Base-by-base conservation (phyloP, 2,797 vertebrate genomes). In the Danio albolineatus region DNA sequence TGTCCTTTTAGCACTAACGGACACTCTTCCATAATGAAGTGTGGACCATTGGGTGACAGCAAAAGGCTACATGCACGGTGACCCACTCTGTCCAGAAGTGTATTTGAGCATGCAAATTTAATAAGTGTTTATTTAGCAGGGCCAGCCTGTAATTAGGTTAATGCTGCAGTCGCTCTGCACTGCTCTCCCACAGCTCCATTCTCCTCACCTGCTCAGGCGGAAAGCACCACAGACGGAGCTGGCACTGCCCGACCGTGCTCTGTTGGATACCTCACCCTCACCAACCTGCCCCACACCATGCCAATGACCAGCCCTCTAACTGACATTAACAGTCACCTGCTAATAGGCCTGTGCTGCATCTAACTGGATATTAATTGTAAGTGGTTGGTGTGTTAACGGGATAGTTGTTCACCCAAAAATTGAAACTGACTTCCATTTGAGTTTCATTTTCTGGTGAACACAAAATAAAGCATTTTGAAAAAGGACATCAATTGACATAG, bases 81-180 rank as follows among this genome's bases (percentile, higher is more conserved):
- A 79, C 43, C 71, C 6, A 53, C 73, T 78, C 74, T 46, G 7
- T 75, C 69, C 83, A 85, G 73, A 85, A 85, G 82, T 85, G 78
- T 87, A 85, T 84, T 83, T 86, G 85, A 82, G 86, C 86, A 87
- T 87, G 86, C 86, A 87, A 85, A 88, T 86, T 86, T 86, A 86
- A 86, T 86, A 85, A 84, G 85, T 83, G 82, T 86, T 85, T 86
- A 85, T 86, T 87, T 85, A 85, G 78, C 67, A 69, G 43, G 28
- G 70, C 78, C 82, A 72, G 81, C 39, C 46, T 85, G 86, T 88
- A 88, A 88, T 88, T 88, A 86, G 82, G 85, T 85, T 88, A 88
- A 86, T 88, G 86, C 82, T 84, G 69, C 86, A 84, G 76, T 71
- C 49, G 60, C 54, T 49, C 43, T 72, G 72, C 74, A 72, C 79